Base-by-base conservation (phyloP, 2,888 invertebrate genomes). In the Alloplasta piceator region DNA sequence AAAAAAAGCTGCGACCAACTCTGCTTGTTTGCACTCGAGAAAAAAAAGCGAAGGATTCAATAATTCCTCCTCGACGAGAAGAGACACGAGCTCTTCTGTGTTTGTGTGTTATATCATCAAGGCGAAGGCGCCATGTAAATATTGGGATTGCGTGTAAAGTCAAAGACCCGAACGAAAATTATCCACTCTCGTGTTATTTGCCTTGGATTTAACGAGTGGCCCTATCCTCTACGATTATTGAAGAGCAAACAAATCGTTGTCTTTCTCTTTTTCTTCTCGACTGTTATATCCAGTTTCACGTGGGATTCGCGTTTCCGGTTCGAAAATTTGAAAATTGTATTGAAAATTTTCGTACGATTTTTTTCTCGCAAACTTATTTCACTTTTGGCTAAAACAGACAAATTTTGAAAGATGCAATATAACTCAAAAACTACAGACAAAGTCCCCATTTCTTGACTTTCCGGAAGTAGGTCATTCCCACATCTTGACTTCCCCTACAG, bases 161-260 rank as follows among this genome's bases (percentile, higher is more conserved):
- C 78, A 76, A 67, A 82, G 78, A 78, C 64, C 79, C 79, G 60
- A 63, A 73, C 74, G 77, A 73, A 63, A 84, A 83, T 83, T 78
- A 83, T 83, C 75, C 72, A 36, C 2, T 38, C 38, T 52, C 77
- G 6, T 80, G 75, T 78, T 60, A 60, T 76, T 67, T 68, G 78
- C 67, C 26, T n/a, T n/a, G 16, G 39, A 14, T 14, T 39, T 66
- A 10, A 26, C n/a, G 39, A 66, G 58, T 58, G 43, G 46, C 64
- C 39, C 41, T 48, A 64, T 79, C 74, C 67, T n/a, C n/a, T 66
- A 43, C 68, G 14, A 50, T 70, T 74, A 79, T 83, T 64, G 77
- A 70, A 77, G 58, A 39, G 76, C 81, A 79, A 83, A 80, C 83
- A 83, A 83, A 83, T 82, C 78, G 70, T 82, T 79, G 56, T 75